phyloP scores from a whole-genome alignment of 2,113 vertebrate genomes.

The Urocynchramus pylzowi region DNA sequence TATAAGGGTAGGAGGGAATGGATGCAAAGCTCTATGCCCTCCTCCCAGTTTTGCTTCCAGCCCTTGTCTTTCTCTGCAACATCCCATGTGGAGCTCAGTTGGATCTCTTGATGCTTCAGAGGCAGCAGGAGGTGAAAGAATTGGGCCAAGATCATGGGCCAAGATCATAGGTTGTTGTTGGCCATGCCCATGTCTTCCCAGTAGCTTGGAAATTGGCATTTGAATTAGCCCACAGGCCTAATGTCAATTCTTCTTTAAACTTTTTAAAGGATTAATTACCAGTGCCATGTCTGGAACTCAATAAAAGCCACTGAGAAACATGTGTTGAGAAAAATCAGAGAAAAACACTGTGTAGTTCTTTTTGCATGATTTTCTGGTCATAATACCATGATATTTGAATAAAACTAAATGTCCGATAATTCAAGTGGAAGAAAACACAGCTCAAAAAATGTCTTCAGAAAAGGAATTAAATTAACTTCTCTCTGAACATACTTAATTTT shows the following conservation, averaged over 20 bases:
- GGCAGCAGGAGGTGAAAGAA: background rate
- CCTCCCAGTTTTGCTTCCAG: background rate
- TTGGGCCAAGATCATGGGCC: no score
- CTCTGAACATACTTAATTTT: background rate
- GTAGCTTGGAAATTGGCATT: background rate
- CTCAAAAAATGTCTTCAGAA: background rate
- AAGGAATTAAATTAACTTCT: background rate
- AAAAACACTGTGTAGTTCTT: background rate
- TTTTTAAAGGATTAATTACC: background rate
- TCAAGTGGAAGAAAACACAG: background rate
- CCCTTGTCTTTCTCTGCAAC: background rate
- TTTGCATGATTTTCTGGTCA: background rate
- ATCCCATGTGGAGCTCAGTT: background rate
- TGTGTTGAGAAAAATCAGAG: background rate
- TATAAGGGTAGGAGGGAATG: background rate
- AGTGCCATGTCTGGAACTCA: background rate
- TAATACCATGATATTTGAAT: background rate
- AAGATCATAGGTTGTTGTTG: background rate
- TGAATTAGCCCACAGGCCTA: background rate
- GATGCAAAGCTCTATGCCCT: background rate
- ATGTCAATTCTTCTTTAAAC: background rate
- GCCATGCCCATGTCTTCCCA: accelerated
- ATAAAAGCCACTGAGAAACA: background rate
- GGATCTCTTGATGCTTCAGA: background rate
- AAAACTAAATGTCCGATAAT: background rate